These are phyloP conservation scores for Ochotona curzoniae DNA, from an alignment of 2,113 vertebrate species.

Conservation along the genomic window DNA sequence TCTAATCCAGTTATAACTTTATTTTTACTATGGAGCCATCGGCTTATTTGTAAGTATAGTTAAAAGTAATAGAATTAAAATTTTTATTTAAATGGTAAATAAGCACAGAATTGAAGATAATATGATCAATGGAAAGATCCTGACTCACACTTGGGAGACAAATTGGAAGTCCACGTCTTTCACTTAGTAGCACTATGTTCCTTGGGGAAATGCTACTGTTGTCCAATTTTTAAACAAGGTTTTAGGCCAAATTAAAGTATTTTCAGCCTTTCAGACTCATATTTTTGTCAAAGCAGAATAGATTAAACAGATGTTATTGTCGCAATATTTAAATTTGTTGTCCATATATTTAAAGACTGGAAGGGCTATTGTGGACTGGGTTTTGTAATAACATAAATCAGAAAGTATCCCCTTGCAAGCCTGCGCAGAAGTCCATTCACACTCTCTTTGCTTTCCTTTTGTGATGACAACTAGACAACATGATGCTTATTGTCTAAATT, in stretches of 20 bases:
- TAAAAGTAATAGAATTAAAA: neutral
- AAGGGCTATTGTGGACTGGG: neutral
- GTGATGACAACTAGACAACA: neutral
- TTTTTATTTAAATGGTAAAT: conserved; percentile 28
- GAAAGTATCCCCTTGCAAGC: neutral
- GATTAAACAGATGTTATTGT: conserved; percentile 32
- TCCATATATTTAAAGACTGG: neutral
- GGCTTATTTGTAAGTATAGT: conserved; percentile 20
- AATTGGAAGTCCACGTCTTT: conserved; percentile 31
- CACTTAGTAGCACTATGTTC: neutral
- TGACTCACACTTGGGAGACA: neutral
- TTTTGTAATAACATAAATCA: neutral
- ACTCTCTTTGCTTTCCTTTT: neutral
- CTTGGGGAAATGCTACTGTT: conserved; percentile 1
- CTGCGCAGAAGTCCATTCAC: neutral
- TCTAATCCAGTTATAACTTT: neutral
- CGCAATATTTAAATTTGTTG: conserved; percentile 49
- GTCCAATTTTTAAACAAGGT: conserved; percentile 23
- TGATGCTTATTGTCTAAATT: conserved; percentile 4
- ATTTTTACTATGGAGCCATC: neutral
- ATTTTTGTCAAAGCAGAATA: neutral
- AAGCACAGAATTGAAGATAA: neutral
- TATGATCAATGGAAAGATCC: conserved; percentile 5
- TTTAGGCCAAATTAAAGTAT: conserved; percentile 57
- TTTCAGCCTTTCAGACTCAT: conserved; percentile 42